A percentile compares a stretch with the other conserved stretches of the same genome.
Conservation (phyloP, 2,113 vertebrate genomes). For the Prietella phreatophila region DNA sequence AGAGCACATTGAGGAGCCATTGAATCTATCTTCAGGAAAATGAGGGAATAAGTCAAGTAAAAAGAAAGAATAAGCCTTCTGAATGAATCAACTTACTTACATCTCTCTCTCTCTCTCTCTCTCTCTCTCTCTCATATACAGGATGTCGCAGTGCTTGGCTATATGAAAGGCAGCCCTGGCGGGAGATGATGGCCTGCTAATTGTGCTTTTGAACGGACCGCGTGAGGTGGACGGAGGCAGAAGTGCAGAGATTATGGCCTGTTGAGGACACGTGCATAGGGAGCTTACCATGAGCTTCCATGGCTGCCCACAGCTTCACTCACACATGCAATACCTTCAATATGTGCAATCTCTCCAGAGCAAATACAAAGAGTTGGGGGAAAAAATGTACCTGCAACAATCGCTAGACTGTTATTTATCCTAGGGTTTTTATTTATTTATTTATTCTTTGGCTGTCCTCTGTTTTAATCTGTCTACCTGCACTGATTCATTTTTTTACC, state of each 20-base stretch:
- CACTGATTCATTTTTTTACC: not conserved
- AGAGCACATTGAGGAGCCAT: not conserved
- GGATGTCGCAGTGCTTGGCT: slow-evolving; percentile 82
- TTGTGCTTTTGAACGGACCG: slow-evolving; percentile 85
- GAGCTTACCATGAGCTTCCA: slow-evolving; percentile 11
- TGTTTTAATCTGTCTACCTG: not conserved
- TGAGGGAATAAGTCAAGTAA: not conserved
- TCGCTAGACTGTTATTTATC: not conserved
- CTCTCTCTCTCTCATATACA: slow-evolving; percentile 73
- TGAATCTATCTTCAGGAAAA: not conserved
- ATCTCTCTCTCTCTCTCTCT: slow-evolving; percentile 10
- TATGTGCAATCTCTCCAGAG: not conserved
- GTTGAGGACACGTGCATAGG: slow-evolving; percentile 32
- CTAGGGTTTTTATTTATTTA: too few relatives aligned
- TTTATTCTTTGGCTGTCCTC: not conserved
- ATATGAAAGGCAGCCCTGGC: slow-evolving; percentile 82
- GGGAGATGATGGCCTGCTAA: slow-evolving; percentile 89
- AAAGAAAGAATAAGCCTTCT: slow-evolving; percentile 34
- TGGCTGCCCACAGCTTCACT: not conserved
- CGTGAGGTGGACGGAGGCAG: slow-evolving; percentile 47
- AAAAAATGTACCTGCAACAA: not conserved
- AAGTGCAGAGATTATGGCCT: slow-evolving; percentile 36
- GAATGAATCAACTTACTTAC: slow-evolving; percentile 26
- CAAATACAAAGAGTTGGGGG: not conserved
- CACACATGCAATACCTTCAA: not conserved